Evolutionary conservation across 2,888 invertebrate genomes (phyloP), one percentile per base, ranked within the genome.

Genomic region (Scaptomyza cyrtandrae): DNA sequence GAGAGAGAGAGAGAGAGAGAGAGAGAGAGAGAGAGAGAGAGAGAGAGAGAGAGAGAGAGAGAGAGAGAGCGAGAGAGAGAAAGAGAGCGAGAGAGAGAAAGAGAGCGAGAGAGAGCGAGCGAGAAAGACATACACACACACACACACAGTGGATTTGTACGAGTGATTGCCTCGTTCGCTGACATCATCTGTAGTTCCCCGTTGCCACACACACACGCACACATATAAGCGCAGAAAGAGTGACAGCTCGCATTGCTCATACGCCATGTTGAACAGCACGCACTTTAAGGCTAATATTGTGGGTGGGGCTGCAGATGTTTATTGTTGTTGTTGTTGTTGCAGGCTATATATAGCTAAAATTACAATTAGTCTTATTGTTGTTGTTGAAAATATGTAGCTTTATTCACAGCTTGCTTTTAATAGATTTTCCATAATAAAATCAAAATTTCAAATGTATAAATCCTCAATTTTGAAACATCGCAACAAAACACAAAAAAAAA

Each of bases 111-210:
- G 44, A 53, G 33, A n/a, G 14, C 14, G 14, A n/a, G n/a, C 14
- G 39, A 39, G 7, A 39, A 14, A 29, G 7, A 29, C 0, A 29
- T 7, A 29, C 7, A 29, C 7, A 29, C 24, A 24, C 24, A 24
- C 24, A 24, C 24, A 11, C 44, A 45, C 39, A 53, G 53, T 29
- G 75, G 53, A 54, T 63, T 64, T 69, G 48, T 57, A 31, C 46
- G 41, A 56, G 48, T 55, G 48, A 56, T 56, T 54, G 76, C 64
- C 60, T 68, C 80, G 86, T 72, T 84, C 84, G 89, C 83, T 83
- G 83, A 83, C 83, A 83, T 83, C 83, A 83, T 83, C 89, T 78
- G 78, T 76, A 66, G 72, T 79, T 65, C 68, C 59, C 68, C 68
- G 61, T 71, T 63, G 60, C 50, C 53, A 62, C 44, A 35, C 27